These are phyloP conservation scores for Semotilus atromaculatus DNA, from an alignment of 2,797 vertebrate genomes.

Conservation along the genomic window DNA sequence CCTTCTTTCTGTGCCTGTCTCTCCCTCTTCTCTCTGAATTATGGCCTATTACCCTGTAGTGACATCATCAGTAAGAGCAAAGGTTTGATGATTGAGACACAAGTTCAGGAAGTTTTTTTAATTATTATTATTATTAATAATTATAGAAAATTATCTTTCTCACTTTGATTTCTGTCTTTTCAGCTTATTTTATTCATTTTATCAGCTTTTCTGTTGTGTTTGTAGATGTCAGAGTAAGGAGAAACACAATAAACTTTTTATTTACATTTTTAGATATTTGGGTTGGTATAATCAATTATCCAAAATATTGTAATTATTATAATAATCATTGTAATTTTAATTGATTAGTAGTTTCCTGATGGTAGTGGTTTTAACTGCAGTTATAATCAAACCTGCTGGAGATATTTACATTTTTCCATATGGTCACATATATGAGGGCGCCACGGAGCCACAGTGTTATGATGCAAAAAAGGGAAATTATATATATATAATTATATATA, in stretches of 20 bases:
- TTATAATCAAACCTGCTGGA: neutral
- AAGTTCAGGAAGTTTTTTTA: constrained; percentile 2
- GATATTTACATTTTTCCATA: neutral
- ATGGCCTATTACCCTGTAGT: constrained; percentile 42
- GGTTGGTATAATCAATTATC: neutral
- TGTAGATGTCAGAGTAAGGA: neutral
- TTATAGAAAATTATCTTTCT: neutral
- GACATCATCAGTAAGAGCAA: constrained; percentile 53
- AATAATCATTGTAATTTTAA: neutral
- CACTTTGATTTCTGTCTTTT: neutral
- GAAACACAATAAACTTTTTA: neutral
- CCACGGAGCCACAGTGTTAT: neutral
- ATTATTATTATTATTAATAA: neutral
- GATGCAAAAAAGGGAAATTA: neutral
- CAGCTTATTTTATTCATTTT: neutral
- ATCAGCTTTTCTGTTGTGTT: neutral
- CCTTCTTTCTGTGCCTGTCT: constrained; percentile 3
- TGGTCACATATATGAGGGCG: neutral
- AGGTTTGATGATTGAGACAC: constrained; percentile 49
- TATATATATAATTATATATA: too few species aligned
- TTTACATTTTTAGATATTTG: neutral
- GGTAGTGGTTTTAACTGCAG: neutral
- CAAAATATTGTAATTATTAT: neutral
- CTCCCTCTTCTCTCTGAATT: constrained; percentile 5
- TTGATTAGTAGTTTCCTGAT: neutral